Evolutionary conservation across 1,140 invertebrate species (phyloP).

Genomic region (Drosophila albomicans): DNA sequence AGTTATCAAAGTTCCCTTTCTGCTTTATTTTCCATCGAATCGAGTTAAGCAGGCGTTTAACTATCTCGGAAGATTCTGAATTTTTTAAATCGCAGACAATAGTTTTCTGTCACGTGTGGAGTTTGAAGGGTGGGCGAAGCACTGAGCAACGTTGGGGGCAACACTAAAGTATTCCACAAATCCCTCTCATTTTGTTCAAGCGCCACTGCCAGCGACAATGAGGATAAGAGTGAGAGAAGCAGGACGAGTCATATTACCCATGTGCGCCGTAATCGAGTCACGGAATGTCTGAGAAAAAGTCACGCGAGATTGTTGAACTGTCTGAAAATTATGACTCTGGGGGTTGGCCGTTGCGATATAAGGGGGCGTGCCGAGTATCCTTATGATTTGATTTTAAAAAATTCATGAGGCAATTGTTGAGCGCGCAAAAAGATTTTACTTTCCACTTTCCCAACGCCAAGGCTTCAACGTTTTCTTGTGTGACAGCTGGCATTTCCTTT

Average conservation of each 20-base stretch:
- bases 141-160: not conserved
- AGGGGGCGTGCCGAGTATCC: conserved; percentile 45
- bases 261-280: conserved; percentile 70
- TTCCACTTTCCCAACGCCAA: not conserved
- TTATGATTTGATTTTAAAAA: conserved; percentile 75
- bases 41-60: conserved; percentile 18
- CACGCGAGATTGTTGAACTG: conserved; percentile 72
- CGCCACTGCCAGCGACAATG: conserved; percentile 1
- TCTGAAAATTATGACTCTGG: conserved; percentile 75
- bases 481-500: conserved; percentile 31
- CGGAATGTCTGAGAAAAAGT: conserved; percentile 72
- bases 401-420: conserved; percentile 72
- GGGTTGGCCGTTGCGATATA: conserved; percentile 28
- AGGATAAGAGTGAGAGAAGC: conserved; percentile 18
- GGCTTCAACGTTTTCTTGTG: not conserved
- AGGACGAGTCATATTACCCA: conserved; percentile 60
- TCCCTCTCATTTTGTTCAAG: conserved; percentile 1
- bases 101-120: conserved; percentile 65
- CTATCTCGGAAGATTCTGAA: conserved; percentile 48
- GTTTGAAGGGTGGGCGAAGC: not conserved
- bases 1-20: too few species aligned
- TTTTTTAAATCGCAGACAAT: conserved; percentile 69
- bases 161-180: not conserved
- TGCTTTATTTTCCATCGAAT: not conserved
- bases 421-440: conserved; percentile 56